Evolutionary conservation across 2,113 vertebrate species (phyloP).

Genomic region (Protobothrops flavoviridis): DNA sequence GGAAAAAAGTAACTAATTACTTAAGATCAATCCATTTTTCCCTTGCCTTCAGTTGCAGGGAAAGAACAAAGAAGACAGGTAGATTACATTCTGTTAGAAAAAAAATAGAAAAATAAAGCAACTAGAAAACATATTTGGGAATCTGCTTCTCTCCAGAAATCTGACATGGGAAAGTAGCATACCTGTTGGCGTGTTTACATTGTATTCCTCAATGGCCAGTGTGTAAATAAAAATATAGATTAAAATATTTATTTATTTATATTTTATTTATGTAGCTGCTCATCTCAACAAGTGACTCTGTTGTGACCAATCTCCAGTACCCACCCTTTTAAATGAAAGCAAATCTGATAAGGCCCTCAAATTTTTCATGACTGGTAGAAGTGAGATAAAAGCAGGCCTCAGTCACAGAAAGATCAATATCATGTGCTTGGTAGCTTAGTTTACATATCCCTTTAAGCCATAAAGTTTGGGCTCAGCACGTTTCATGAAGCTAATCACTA

Average conservation of each 20-base stretch:
- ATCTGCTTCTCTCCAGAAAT: background rate
- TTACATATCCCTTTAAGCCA: no score
- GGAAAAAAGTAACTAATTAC: no score
- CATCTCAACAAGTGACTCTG: no score
- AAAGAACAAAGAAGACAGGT: background rate
- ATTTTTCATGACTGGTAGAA: background rate
- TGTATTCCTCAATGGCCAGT: background rate
- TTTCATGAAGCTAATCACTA: no score
- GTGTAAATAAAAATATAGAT: background rate
- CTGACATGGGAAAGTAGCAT: background rate
- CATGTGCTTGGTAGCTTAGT: no score
- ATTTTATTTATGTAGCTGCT: no score
- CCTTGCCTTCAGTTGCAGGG: background rate
- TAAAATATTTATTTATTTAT: background rate
- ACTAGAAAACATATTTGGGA: background rate
- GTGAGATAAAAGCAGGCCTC: background rate
- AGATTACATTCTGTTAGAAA: background rate
- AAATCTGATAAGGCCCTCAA: background rate
- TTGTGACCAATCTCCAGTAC: background rate
- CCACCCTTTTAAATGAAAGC: background rate
- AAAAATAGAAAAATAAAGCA: background rate
- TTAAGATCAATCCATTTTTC: background rate
- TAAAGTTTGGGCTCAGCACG: no score
- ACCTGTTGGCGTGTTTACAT: background rate
- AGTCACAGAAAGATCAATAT: background rate